Conservation (phyloP, 2,797 vertebrate genomes). For the Moxostoma hubbsi region DNA sequence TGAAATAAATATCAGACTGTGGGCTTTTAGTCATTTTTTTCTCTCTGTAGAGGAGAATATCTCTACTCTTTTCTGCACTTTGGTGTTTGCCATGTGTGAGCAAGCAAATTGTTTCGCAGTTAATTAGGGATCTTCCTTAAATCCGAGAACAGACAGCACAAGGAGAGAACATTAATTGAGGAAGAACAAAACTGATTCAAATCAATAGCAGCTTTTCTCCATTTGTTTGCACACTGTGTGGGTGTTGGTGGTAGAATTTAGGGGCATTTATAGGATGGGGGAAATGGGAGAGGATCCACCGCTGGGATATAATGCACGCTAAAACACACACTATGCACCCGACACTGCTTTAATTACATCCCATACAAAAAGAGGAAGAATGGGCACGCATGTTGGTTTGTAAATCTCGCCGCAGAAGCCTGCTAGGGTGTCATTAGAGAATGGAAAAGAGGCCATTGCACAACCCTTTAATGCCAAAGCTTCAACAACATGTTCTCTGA, state of each 20-base stretch:
- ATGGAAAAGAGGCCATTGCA: constrained; percentile 14
- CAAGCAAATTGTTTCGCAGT: constrained; percentile 44
- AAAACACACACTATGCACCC: constrained; percentile 36
- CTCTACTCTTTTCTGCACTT: constrained; percentile 10
- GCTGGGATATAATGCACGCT: constrained; percentile 42
- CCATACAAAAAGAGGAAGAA: constrained; percentile 25
- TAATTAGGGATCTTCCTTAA: constrained; percentile 44
- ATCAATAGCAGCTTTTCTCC: constrained; percentile 44
- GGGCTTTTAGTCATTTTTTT: constrained; percentile 54
- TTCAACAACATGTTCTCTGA: neutral
- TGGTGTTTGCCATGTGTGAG: constrained; percentile 32
- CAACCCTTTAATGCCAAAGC: neutral
- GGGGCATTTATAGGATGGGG: constrained; percentile 22
- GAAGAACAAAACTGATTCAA: constrained; percentile 48
- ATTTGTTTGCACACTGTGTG: constrained; percentile 22
- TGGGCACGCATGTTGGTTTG: constrained; percentile 28
- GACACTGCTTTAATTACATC: constrained; percentile 40
- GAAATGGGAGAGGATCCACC: constrained; percentile 29
- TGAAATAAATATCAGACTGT: constrained; percentile 69
- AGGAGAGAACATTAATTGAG: constrained; percentile 52
- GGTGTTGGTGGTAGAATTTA: constrained; percentile 23
- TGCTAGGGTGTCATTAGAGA: constrained; percentile 41
- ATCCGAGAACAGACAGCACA: constrained; percentile 40
- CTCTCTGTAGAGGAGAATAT: constrained; percentile 39
- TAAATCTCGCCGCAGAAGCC: constrained; percentile 39